phyloP scores from a whole-genome alignment of 1,140 invertebrate species.

The Scaptomyza montana region DNA sequence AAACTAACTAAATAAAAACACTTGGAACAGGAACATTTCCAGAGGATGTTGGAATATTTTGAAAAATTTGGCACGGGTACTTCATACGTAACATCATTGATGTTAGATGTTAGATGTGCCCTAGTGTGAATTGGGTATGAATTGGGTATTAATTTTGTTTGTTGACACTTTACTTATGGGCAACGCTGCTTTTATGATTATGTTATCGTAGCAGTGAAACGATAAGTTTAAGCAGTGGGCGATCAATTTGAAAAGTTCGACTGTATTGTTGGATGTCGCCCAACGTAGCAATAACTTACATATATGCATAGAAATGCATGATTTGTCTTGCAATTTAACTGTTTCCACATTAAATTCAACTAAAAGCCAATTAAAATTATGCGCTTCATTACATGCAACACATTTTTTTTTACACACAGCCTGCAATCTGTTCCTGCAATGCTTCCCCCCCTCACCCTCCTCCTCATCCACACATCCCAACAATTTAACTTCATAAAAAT shows the following conservation, averaged over 20 bases:
- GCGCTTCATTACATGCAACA: constrained; percentile 67
- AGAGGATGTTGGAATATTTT: too few relatives aligned
- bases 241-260: constrained; percentile 7
- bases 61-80: too few relatives aligned
- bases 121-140: too few relatives aligned
- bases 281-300: too few relatives aligned
- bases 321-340: constrained; percentile 17
- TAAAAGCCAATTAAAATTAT: constrained; percentile 76
- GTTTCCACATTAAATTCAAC: constrained; percentile 33
- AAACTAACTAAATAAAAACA: too few relatives aligned
- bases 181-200: too few relatives aligned
- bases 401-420: constrained; percentile 27
- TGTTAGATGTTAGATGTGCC: too few relatives aligned
- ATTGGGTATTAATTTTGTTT: too few relatives aligned
- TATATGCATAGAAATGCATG: constrained; percentile 24
- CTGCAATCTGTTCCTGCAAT: constrained; percentile 3
- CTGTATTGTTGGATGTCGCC: too few relatives aligned
- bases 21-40: too few relatives aligned
- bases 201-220: neutral
- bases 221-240: constrained; percentile 14
- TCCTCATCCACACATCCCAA: neutral
- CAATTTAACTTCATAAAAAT: constrained; percentile 81
- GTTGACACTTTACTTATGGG: neutral
- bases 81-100: too few relatives aligned
- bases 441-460: neutral